Conservation (phyloP, 2,888 invertebrate genomes). For the Lottia scabra region DNA sequence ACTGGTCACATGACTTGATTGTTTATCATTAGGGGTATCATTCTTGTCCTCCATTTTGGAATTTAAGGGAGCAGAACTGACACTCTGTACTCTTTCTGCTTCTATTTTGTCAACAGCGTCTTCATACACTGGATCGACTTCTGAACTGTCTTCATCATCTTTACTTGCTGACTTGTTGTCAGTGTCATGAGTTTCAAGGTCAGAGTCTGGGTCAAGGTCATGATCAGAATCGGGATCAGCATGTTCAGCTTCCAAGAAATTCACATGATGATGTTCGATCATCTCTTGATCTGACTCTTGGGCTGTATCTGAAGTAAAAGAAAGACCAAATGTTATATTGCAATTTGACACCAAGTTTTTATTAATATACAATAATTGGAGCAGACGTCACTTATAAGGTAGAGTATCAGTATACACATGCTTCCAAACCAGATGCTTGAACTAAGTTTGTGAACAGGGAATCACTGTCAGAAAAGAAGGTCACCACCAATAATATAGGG, state of each 20-base stretch:
- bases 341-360: too few species aligned
- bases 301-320: neutral
- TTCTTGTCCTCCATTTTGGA: constrained; percentile 6
- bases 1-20: constrained; percentile 9
- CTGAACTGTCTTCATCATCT: constrained; percentile 21
- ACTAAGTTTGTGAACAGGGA: too few species aligned
- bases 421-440: too few species aligned
- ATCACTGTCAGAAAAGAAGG: too few species aligned
- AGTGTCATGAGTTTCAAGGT: constrained; percentile 9
- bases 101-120: constrained; percentile 10
- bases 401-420: too few species aligned
- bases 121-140: constrained; percentile 11
- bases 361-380: too few species aligned
- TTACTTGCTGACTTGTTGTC: neutral
- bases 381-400: too few species aligned
- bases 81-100: too few species aligned
- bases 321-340: too few species aligned
- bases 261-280: neutral
- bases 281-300: neutral
- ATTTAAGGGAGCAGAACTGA: constrained; percentile 1
- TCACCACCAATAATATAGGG: too few species aligned
- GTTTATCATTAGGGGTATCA: constrained; percentile 17
- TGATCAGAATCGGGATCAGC: constrained; percentile 14
- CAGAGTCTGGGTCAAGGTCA: neutral
- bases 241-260: constrained; percentile 8